Evolutionary conservation across 2,797 vertebrate species (phyloP), one percentile per base, ranked within the genome.

Genomic region (Toxotes lorentzi): DNA sequence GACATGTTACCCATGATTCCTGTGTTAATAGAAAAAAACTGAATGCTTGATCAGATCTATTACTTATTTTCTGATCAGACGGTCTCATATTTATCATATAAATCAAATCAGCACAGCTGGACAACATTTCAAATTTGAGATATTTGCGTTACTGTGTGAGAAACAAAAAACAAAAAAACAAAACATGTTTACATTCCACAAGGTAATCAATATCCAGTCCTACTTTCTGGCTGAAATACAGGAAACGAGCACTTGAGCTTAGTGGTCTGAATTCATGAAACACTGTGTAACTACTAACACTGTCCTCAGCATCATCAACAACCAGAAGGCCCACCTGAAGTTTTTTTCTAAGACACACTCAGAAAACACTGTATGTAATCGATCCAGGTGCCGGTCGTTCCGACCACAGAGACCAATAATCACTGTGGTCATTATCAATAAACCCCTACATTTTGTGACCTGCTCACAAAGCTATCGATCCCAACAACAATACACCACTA

Each of bases 381-480:
- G 76, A 86, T 87, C 73, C 35, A 66, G 32, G 58, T 70, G 74
- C 76, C 27, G 24, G 45, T 43, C 79, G 35, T 47, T 86, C 63
- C 81, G 92, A 93, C 95, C 95, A 63, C 94, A 93, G 95, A 96
- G 96, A 97, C 95, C 96, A 97, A 97, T 97, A 92, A 92, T 93
- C 85, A 81, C 76, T 93, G 92, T 90, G 73, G 90, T 94, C 95
- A 97, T 97, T 96, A 98, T 97, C 95, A 96, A 98, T 96, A 96
- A 96, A 95, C 93, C 89, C 89, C 92, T 76, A 94, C 94, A 95
- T 95, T 92, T 81, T 82, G 84, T 76, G 81, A 90, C 86, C 81
- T 75, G 83, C 83, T 92, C 86, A 88, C 89, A 57, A 91, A 88
- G 94, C 92, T 95, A 97, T 98, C 94, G 95, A 98, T 98, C 93